These are phyloP conservation scores for Acutogordius australiensis DNA, from an alignment of 2,888 invertebrate species.

Conservation along the genomic window DNA sequence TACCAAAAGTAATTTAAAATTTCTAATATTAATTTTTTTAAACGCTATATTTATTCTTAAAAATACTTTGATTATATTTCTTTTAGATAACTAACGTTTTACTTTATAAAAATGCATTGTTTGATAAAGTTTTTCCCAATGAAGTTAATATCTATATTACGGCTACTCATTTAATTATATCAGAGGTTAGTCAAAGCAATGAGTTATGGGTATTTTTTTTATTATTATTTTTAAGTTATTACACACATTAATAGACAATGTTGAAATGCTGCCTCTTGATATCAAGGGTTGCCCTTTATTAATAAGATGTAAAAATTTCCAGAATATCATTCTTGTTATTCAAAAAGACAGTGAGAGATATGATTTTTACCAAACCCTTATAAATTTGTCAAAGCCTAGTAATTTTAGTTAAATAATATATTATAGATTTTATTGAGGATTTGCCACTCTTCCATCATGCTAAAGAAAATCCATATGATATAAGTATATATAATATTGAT, in stretches of 20 bases:
- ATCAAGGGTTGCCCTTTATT: neutral
- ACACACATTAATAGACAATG: neutral
- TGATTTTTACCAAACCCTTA: neutral
- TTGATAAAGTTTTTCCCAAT: neutral
- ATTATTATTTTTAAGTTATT: neutral
- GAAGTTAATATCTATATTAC: neutral
- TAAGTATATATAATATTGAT: too few species aligned
- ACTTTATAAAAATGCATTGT: neutral
- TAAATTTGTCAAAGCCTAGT: neutral
- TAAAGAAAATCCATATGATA: too few species aligned
- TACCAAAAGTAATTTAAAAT: too few species aligned
- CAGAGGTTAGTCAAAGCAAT: neutral
- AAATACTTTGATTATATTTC: too few species aligned
- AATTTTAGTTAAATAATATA: neutral
- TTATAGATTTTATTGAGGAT: conserved; percentile 3
- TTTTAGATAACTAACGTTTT: neutral
- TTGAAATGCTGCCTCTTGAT: neutral
- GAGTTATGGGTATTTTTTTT: neutral
- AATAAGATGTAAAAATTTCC: neutral
- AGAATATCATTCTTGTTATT: neutral
- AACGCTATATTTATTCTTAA: too few species aligned
- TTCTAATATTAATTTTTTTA: too few species aligned
- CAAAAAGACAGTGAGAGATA: neutral
- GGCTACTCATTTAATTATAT: neutral
- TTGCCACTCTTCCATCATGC: neutral